These are phyloP conservation scores for Petroica traversi DNA, from an alignment of 2,113 vertebrate species.

Conservation along the genomic window DNA sequence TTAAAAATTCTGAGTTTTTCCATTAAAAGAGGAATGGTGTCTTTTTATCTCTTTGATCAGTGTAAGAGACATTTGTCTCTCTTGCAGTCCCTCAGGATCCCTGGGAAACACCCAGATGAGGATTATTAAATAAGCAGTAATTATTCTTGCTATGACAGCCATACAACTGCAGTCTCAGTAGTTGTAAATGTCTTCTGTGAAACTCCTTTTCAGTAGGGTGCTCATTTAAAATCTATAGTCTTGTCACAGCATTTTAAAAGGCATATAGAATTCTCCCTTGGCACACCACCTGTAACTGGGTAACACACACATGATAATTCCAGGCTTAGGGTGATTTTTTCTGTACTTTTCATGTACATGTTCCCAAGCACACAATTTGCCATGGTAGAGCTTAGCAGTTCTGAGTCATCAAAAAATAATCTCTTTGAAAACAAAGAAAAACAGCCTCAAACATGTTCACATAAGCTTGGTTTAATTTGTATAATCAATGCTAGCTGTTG, in stretches of 20 bases:
- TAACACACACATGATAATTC: neutral
- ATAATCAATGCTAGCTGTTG: neutral
- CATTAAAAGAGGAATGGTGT: neutral
- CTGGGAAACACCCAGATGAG: neutral
- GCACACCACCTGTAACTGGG: too few relatives aligned
- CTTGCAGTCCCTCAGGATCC: accelerated
- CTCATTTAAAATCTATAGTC: neutral
- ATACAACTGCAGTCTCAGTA: neutral
- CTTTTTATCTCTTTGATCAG: neutral
- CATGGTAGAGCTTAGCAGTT: neutral
- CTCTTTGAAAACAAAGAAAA: neutral
- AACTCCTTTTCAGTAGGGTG: neutral
- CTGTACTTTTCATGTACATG: neutral
- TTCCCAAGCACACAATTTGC: neutral
- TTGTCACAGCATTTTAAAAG: neutral
- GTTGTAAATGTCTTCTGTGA: neutral
- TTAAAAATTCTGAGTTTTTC: neutral
- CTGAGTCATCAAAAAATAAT: neutral
- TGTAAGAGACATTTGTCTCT: neutral
- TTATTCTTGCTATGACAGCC: neutral
- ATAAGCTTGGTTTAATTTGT: neutral
- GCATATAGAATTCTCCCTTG: neutral
- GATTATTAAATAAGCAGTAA: neutral
- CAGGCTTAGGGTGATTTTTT: neutral
- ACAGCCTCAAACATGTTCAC: neutral